Conservation (phyloP, 2,888 invertebrate species). For the Yponomeuta malinellus region DNA sequence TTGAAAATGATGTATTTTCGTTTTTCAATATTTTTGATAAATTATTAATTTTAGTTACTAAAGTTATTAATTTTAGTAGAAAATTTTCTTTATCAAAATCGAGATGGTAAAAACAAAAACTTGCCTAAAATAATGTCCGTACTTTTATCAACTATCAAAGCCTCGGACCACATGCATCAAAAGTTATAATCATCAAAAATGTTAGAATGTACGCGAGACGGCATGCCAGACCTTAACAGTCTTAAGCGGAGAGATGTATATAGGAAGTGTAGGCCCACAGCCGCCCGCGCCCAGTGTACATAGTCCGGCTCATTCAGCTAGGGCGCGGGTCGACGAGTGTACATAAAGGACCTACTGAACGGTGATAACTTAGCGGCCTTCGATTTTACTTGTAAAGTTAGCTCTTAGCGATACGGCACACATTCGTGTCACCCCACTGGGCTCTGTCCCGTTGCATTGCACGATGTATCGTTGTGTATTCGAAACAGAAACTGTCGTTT, state of each 20-base stretch:
- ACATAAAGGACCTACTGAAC: slow-evolving; percentile 68
- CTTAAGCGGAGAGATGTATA: background rate
- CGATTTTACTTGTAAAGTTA: slow-evolving; percentile 74
- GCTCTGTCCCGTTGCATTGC: slow-evolving; percentile 39
- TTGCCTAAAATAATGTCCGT: no score
- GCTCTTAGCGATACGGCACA: slow-evolving; percentile 55
- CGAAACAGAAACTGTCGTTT: slow-evolving; percentile 32
- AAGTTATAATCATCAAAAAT: no score
- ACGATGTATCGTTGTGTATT: slow-evolving; percentile 28
- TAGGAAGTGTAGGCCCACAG: background rate
- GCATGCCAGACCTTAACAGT: background rate
- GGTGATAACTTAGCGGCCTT: slow-evolving; percentile 76
- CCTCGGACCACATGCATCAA: no score
- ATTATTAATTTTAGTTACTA: no score
- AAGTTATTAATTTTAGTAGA: no score
- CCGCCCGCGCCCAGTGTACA: slow-evolving; percentile 11
- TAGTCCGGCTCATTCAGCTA: slow-evolving; percentile 16
- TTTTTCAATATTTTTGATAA: no score
- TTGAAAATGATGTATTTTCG: no score
- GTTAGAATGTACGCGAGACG: background rate
- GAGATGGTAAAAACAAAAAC: no score
- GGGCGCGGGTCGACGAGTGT: slow-evolving; percentile 37
- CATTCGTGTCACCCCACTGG: slow-evolving; percentile 37
- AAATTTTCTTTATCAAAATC: no score
- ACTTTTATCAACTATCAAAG: no score